A percentile compares a stretch with the other conserved stretches of the same genome.
These are phyloP conservation scores for Microcaecilia unicolor DNA, from an alignment of 2,797 vertebrate species.

Conservation along the genomic window DNA sequence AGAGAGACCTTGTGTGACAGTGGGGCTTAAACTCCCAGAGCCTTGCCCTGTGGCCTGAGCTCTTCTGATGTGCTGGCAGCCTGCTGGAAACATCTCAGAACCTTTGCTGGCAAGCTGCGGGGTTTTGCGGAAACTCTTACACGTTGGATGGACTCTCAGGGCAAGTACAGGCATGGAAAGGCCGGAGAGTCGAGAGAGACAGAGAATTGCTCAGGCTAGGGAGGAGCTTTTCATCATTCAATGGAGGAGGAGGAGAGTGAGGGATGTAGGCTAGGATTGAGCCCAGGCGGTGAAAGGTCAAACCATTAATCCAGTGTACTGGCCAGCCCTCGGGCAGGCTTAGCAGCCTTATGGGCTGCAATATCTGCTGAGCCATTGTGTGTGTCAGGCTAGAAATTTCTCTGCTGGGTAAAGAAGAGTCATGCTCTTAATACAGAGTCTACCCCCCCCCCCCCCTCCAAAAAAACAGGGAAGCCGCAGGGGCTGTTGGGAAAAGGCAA, in stretches of 20 bases:
- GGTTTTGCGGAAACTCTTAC: no score
- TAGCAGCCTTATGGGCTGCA: neutral
- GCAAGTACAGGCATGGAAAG: no score
- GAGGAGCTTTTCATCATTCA: neutral
- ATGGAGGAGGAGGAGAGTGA: neutral
- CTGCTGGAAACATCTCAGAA: no score
- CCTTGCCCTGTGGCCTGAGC: no score
- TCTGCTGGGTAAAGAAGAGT: neutral
- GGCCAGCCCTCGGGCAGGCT: neutral
- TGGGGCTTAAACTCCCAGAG: no score
- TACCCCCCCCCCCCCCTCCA: neutral
- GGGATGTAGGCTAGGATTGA: neutral
- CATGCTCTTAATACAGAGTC: neutral
- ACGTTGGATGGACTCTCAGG: neutral
- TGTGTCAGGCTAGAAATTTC: neutral
- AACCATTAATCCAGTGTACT: neutral
- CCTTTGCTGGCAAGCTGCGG: no score
- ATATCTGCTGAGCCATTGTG: neutral
- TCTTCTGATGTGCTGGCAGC: no score
- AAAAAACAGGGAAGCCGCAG: accelerated
- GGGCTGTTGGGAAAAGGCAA: neutral
- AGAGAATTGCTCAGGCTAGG: neutral
- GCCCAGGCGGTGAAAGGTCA: neutral
- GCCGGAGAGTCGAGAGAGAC: neutral
- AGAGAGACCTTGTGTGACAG: no score